Evolutionary conservation across 2,113 vertebrate species (phyloP).

Genomic region (Elachura formosa): DNA sequence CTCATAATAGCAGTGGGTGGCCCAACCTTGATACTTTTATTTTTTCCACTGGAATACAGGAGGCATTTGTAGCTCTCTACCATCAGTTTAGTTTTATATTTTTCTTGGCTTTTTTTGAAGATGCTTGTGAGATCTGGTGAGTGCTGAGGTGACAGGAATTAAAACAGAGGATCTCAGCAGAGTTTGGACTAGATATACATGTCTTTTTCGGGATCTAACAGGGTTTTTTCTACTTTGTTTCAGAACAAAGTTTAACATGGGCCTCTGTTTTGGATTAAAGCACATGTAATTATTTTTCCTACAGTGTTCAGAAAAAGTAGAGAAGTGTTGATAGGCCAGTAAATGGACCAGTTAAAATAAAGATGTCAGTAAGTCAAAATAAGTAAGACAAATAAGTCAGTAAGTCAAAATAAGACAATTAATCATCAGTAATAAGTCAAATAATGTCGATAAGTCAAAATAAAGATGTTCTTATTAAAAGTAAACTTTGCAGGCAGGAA

Average conservation of each 20-base stretch:
- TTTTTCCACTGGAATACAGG: background rate
- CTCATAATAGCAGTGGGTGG: background rate
- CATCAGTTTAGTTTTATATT: accelerated
- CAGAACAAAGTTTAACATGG: background rate
- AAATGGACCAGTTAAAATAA: background rate
- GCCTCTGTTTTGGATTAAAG: background rate
- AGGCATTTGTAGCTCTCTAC: background rate
- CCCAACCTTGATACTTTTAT: background rate
- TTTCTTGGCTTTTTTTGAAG: background rate
- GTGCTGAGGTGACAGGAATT: background rate
- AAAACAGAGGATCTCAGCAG: background rate
- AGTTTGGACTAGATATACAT: background rate
- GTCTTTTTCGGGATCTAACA: background rate
- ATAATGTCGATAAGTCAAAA: no score
- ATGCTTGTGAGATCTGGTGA: background rate
- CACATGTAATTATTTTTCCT: background rate
- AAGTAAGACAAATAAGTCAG: no score
- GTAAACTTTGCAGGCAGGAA: background rate
- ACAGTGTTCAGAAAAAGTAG: background rate
- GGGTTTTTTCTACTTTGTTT: background rate
- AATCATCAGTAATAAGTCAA: no score
- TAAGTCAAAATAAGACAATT: no score
- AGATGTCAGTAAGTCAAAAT: no score
- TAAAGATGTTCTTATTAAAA: background rate
- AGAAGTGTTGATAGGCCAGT: background rate